Base-by-base conservation (phyloP, 2,888 invertebrate genomes). In the Drosophila stalkeri region DNA sequence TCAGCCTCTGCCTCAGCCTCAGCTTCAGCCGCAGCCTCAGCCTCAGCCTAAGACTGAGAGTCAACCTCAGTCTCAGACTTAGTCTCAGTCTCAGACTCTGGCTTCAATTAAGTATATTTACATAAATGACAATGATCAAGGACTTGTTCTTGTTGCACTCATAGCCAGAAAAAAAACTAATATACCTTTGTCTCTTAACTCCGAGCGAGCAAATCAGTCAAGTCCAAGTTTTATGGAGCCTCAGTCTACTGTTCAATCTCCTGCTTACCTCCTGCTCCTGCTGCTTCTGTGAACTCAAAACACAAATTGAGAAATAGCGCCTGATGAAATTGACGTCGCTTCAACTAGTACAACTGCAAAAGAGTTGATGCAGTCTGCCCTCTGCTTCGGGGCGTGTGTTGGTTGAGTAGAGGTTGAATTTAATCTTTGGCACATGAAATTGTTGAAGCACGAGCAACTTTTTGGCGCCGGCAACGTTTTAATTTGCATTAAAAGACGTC, bases 401-500 rank as follows among this genome's bases (percentile, higher is more conserved):
- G 43, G 3, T 27, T 27, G 27, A 3, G 52, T 20, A 20, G 52
- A 5, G 37, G 72, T 79, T 71, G 64, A 66, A 80, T 77, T 81
- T 81, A 89, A 84, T 87, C 85, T 73, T 75, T 84, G 68, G 65
- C 71, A 75, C 63, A 55, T 31, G 61, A 56, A 72, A 63, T 52
- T 70, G 71, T 65, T 74, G 71, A 52, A 66, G 60, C 67, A 70
- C 54, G 69, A 54, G 57, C 33, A 84, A 85, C 66, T 89, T 90
- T 88, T 69, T 71, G 90, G 80, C 59, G 72, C 60, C 64, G 70
- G 60, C 71, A 83, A 80, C 83, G 77, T 77, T 90, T 90, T 86
- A 90, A 90, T 86, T 86, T 86, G 89, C 89, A 90, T 86, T 86
- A 77, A 89, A 83, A 69, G 65, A 77, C 75, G 81, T 60, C 69